Percentiles rank a stretch among this genome's conserved stretches.
These are phyloP conservation scores for Pyxicephalus adspersus DNA, from an alignment of 2,113 vertebrate genomes.

Conservation along the genomic window DNA sequence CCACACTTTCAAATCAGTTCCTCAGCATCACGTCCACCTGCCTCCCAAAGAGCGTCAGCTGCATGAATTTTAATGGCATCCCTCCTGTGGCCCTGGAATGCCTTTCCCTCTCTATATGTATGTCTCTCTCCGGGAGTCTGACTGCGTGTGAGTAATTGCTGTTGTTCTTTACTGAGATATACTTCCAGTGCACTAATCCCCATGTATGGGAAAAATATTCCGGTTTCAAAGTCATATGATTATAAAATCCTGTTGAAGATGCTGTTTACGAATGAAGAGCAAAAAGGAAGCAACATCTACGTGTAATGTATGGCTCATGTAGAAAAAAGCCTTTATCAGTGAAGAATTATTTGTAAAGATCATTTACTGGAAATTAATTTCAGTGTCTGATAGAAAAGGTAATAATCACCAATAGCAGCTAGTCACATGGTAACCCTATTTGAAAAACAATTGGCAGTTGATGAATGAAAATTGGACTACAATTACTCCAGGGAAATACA, in stretches of 20 bases:
- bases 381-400: too few species aligned
- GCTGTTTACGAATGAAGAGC: background rate
- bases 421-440: too few species aligned
- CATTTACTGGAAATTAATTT: too few species aligned
- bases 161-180: conserved; percentile 20
- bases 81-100: conserved; percentile 48
- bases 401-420: too few species aligned
- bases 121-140: conserved; percentile 28
- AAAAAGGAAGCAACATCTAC: too few species aligned
- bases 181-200: conserved; percentile 1
- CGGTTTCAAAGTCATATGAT: background rate
- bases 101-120: conserved; percentile 31
- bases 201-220: conserved; percentile 13
- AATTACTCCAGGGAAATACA: too few species aligned
- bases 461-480: too few species aligned
- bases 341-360: too few species aligned
- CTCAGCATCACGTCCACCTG: conserved; percentile 48
- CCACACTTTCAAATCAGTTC: conserved; percentile 53
- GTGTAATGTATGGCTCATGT: too few species aligned
- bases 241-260: background rate
- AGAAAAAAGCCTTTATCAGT: too few species aligned
- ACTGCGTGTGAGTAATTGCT: conserved; percentile 35
- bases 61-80: conserved; percentile 50
- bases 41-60: conserved; percentile 55
- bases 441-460: too few species aligned